Base-by-base conservation (phyloP, 2,797 vertebrate genomes). In the Anguilla megastoma region DNA sequence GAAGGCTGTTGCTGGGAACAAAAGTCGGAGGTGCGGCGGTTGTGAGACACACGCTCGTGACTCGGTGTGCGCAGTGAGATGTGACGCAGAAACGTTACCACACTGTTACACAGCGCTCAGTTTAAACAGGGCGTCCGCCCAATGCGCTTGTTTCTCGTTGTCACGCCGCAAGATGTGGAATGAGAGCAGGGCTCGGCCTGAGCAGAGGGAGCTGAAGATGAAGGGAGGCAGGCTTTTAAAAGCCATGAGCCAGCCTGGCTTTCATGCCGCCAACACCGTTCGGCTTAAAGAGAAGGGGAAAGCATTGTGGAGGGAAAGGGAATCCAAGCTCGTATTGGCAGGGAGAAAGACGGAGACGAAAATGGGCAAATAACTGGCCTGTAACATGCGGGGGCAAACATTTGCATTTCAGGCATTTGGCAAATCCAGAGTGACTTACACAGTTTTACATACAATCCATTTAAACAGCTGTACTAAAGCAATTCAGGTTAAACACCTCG, bases 81-180 rank as follows among this genome's bases (percentile, higher is more conserved):
- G 36, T 9, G 52, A 21, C 84, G 84, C 82, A 33, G 87, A 8
- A 50, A 82, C 48, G 45, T 41, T 36, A 82, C 8, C 16, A 9
- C 24, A 82, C 45, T 6, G 45, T 24, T 41, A 82, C 41, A 63
- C 80, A 24, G 80, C 41, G 45, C 45, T 50, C 36, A 18, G 63
- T 30, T 82, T 3, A 85, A 27, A 50, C 12, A 10, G 60, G 87
- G 63, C 16, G 9, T 48, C 21, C 7, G 4, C 33, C 27, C 60
- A 60, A 50, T 3, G 27, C 4, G 56, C 80, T 69, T 88, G 58
- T 88, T 86, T 86, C 56, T 50, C 66, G 80, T 54, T 18, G 41
- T 52, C 71, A 52, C 7, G 41, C 63, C n/a, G 0, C 18, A 52
- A 58, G 48, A 66, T 63, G 30, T 24, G 18, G 50, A 86, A 24